These are phyloP conservation scores for Lepidostoma basale DNA, from an alignment of 1,140 invertebrate genomes.

Conservation along the genomic window DNA sequence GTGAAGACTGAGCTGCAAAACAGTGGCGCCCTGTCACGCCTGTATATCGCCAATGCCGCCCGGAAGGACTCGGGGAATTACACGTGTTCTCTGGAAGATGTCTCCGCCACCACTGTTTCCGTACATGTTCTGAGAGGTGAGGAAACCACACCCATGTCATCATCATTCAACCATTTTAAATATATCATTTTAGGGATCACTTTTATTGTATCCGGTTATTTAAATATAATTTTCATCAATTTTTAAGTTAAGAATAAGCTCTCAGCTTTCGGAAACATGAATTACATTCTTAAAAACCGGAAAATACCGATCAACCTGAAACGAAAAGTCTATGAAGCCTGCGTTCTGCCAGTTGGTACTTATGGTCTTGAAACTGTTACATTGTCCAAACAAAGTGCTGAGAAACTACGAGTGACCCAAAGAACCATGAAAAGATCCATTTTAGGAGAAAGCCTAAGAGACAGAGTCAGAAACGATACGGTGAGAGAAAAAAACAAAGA, in stretches of 20 bases:
- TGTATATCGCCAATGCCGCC: conserved; percentile 84
- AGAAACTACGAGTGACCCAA: no score
- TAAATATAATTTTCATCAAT: not conserved
- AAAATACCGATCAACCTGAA: no score
- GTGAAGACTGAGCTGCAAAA: conserved; percentile 81
- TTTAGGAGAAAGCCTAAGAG: no score
- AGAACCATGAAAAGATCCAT: no score
- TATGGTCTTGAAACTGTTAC: no score
- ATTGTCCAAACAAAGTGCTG: no score
- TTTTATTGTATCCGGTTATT: not conserved
- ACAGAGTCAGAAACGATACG: no score
- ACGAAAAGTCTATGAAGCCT: no score
- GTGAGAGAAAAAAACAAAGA: no score
- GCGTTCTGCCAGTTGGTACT: no score
- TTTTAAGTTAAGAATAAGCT: not conserved
- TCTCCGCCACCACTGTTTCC: conserved; percentile 75
- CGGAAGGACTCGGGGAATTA: conserved; percentile 86
- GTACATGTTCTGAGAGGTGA: conserved; percentile 84
- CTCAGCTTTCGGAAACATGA: no score
- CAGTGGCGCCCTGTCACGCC: conserved; percentile 75
- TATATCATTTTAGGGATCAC: not conserved
- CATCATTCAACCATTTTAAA: not conserved
- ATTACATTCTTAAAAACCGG: no score
- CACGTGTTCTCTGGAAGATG: conserved; percentile 78
- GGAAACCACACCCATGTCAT: not conserved